Conservation (phyloP, 2,113 vertebrate species). For the Zapus hudsonius region DNA sequence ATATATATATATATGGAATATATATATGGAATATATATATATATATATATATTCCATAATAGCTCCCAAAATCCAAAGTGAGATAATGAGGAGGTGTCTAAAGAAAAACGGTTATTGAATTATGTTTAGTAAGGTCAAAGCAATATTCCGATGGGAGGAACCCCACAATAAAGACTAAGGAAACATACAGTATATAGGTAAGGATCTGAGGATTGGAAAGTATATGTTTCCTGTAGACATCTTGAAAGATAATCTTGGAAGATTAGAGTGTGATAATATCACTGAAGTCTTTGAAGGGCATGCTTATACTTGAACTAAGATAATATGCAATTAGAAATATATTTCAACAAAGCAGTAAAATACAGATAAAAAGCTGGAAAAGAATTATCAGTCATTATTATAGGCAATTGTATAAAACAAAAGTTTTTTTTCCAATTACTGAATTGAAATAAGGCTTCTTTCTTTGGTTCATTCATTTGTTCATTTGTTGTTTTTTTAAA, state of each 20-base stretch:
- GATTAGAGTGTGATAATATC: not conserved
- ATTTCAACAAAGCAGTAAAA: not conserved
- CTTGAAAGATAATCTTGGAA: not conserved
- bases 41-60: not conserved
- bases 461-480: not conserved
- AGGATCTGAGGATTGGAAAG: not conserved
- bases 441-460: conserved; percentile 11
- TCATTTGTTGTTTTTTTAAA: not conserved
- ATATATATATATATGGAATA: not conserved
- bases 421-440: not conserved
- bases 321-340: not conserved
- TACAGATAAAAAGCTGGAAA: not conserved
- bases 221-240: not conserved
- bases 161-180: not conserved
- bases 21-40: too few species aligned
- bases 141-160: not conserved
- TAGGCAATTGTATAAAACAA: not conserved
- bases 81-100: not conserved
- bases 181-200: not conserved
- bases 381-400: not conserved
- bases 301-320: not conserved
- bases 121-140: not conserved
- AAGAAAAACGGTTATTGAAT: not conserved
- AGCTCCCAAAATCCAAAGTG: not conserved
- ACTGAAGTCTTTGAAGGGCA: not conserved